Conservation (phyloP, 2,113 vertebrate species). For the Delphinus delphis region DNA sequence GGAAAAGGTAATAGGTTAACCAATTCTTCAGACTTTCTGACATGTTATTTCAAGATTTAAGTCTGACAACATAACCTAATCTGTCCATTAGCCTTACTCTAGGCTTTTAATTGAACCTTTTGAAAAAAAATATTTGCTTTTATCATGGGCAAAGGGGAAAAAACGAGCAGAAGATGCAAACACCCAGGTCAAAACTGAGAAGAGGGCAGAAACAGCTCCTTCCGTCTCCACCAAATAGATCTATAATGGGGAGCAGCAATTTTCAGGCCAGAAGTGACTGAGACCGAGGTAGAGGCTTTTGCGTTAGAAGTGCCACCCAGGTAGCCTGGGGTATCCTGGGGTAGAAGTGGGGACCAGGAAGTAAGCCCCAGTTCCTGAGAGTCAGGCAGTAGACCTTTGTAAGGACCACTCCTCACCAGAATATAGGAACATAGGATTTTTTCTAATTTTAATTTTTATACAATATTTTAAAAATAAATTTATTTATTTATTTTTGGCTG, state of each 20-base stretch:
- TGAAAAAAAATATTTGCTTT: not conserved
- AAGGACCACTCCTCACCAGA: not conserved
- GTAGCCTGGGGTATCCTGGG: not conserved
- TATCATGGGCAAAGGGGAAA: not conserved
- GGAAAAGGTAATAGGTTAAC: not conserved
- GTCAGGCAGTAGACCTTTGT: not conserved
- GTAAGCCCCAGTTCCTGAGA: not conserved
- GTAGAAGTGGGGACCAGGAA: not conserved
- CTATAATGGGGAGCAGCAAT: not conserved
- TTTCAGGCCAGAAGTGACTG: not conserved
- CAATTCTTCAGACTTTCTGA: not conserved
- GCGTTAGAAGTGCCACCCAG: not conserved
- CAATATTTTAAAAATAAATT: no score
- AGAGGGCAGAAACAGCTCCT: not conserved
- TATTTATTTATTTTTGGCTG: not conserved
- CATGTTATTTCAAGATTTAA: slow-evolving; percentile 27
- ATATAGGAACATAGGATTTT: not conserved
- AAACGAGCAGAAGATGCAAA: not conserved
- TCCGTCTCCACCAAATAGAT: not conserved
- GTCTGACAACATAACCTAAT: not conserved
- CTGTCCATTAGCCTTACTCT: slow-evolving; percentile 2
- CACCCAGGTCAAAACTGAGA: not conserved
- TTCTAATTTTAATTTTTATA: not conserved
- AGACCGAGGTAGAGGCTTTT: not conserved
- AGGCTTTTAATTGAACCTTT: not conserved